Conservation (phyloP, 2,888 invertebrate species). For the Lepetodrilus schrolli region DNA sequence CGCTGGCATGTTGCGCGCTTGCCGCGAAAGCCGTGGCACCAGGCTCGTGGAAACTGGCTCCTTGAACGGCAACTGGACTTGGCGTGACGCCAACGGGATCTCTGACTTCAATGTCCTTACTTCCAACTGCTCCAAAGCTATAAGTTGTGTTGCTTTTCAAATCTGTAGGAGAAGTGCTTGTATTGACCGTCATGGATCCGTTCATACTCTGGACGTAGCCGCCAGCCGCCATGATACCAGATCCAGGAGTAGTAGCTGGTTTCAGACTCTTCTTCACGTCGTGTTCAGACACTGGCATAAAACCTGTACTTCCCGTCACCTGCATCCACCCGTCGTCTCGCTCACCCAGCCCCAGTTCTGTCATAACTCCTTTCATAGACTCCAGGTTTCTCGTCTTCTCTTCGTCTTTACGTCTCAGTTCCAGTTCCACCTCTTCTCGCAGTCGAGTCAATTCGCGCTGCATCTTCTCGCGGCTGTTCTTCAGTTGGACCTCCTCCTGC, state of each 20-base stretch:
- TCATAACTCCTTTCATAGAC: neutral
- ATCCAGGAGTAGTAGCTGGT: neutral
- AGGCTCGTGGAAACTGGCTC: neutral
- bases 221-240: no score
- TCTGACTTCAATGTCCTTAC: neutral
- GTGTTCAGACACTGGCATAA: neutral
- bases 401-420: conserved; percentile 4
- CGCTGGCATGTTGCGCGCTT: no score
- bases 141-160: neutral
- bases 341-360: neutral
- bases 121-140: neutral
- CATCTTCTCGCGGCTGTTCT: neutral
- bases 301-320: neutral
- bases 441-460: neutral
- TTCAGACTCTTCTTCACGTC: neutral
- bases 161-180: neutral
- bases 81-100: neutral
- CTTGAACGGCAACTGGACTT: neutral
- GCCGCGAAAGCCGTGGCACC: neutral
- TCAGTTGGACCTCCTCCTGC: neutral
- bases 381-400: neutral
- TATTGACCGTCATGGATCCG: neutral
- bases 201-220: neutral
- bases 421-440: conserved; percentile 26
- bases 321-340: neutral